Evolutionary conservation across 2,113 vertebrate genomes (phyloP).

Genomic region (Maccullochella peelii): DNA sequence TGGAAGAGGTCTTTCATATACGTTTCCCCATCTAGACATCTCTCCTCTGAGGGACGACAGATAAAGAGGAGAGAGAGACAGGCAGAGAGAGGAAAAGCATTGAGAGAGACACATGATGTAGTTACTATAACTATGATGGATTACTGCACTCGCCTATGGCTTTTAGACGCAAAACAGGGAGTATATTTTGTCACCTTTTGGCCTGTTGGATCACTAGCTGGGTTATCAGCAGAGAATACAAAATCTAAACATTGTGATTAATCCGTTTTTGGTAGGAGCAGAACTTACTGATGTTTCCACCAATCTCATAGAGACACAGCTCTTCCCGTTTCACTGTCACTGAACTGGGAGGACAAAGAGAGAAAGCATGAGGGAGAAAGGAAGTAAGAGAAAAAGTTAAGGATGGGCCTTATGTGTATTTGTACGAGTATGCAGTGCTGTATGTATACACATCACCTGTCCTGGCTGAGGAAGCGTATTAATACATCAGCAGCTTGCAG

Average conservation of each 20-base stretch:
- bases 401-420: neutral
- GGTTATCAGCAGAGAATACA: neutral
- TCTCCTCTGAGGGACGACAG: conserved; percentile 84
- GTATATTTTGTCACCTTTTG: neutral
- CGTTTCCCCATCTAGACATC: conserved; percentile 91
- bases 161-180: neutral
- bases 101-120: neutral
- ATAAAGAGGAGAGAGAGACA: neutral
- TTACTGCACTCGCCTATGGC: neutral
- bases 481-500: conserved; percentile 92
- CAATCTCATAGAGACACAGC: conserved; percentile 94
- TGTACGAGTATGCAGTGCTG: neutral
- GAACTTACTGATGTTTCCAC: conserved; percentile 98
- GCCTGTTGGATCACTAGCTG: neutral
- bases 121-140: neutral
- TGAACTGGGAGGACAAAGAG: conserved; percentile 80
- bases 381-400: conserved; percentile 40
- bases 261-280: neutral
- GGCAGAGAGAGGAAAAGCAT: neutral
- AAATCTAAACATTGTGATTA: neutral
- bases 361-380: neutral
- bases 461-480: conserved; percentile 93
- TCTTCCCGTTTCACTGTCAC: conserved; percentile 88
- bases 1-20: conserved; percentile 95
- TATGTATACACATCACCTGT: conserved; percentile 83